Conservation (phyloP, 2,797 vertebrate species). For the Bradypus variegatus region DNA sequence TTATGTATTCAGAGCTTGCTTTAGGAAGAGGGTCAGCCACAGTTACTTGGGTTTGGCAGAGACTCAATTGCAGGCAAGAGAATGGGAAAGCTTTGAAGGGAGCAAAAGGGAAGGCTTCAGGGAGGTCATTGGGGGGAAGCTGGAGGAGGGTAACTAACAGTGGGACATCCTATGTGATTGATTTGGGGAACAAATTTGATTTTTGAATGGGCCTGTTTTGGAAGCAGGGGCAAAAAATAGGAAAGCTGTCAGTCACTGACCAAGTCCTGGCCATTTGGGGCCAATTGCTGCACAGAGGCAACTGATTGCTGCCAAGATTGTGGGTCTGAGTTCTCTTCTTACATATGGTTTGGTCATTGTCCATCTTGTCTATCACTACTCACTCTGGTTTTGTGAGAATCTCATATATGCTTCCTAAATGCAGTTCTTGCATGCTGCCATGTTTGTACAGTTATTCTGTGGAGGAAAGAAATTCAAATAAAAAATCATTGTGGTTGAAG, state of each 20-base stretch:
- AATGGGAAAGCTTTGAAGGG: rapidly evolving
- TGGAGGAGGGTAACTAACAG: too few species aligned
- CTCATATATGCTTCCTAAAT: too few species aligned
- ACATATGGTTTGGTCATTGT: neutral
- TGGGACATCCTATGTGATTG: neutral
- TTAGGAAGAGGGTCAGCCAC: too few species aligned
- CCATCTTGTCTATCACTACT: neutral
- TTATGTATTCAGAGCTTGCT: neutral
- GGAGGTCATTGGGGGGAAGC: neutral
- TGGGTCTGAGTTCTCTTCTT: neutral
- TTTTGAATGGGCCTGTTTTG: neutral
- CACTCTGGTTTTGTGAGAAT: neutral
- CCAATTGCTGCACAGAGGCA: too few species aligned
- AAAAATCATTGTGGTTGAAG: neutral
- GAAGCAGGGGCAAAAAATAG: neutral
- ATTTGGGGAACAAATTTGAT: neutral
- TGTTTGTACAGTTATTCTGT: neutral
- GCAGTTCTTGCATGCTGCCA: neutral
- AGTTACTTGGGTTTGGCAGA: neutral
- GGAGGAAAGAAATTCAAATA: neutral
- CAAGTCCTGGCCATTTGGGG: neutral
- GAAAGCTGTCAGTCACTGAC: neutral
- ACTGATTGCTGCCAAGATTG: too few species aligned
- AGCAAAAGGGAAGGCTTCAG: too few species aligned
- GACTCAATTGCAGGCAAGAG: neutral